Base-by-base conservation (phyloP, 2,113 vertebrate genomes). In the Cathartes aura region DNA sequence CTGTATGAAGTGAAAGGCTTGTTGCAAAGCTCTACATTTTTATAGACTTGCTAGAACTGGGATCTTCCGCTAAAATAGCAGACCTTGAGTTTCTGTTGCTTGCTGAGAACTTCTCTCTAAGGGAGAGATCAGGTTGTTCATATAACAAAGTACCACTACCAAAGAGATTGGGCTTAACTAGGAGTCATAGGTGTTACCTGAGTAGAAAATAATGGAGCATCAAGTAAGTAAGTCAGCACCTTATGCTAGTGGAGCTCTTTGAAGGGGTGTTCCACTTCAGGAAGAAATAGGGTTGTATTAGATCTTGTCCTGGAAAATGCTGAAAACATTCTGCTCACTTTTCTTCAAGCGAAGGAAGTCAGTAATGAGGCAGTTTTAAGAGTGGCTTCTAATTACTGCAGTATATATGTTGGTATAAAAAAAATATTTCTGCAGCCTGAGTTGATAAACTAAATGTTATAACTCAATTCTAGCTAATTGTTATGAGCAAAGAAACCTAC, bases 61-160 rank as follows among this genome's bases (percentile, higher is more conserved):
- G 55, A 32, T 60, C 38, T 42, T 59, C 12, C 12, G 4, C 26
- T 89, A 21, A 63, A 38, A 19, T 58, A 60, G 43, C 22, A 48
- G 40, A 36, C 19, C 20, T 48, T 18, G 40, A 38, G 26, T 72
- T 91, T 40, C 36, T 71, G 7, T 76, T 82, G 63, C 30, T 47
- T 76, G 58, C 45, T 67, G 78, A n/a, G 71, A 83, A 19, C 40
- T 59, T 59, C 0, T 1, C 16, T 73, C 38, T 19, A 18, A 60
- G 30, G 40, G 50, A 34, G 40, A 40, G n/a, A 38, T 50, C 6
- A 18, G 18, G 15, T 48, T 56, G 14, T 64, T 83, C 23, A 5
- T 22, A 2, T 34, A 3, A n/a, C 2, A 2, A 24, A 70, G 13
- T 9, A 6, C 15, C 8, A 8, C 29, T 70, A 9, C n/a, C 4